Conservation (phyloP, 2,797 vertebrate species). For the Siniperca scherzeri region DNA sequence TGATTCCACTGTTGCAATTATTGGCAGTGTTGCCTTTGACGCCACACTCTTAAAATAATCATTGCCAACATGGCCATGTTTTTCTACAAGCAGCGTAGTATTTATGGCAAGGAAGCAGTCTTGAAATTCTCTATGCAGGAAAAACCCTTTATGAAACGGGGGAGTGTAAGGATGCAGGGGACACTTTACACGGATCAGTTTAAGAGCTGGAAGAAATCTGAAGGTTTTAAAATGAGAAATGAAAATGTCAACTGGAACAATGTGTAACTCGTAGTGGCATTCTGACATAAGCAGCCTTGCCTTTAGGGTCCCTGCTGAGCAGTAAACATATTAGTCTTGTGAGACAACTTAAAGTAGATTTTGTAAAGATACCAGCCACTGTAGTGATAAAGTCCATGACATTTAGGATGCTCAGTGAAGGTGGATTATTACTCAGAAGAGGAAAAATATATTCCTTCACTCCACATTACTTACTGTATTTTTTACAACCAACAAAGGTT, state of each 20-base stretch:
- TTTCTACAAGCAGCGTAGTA: slow-evolving; percentile 3
- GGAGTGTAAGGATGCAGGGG: slow-evolving; percentile 15
- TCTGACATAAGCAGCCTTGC: slow-evolving; percentile 52
- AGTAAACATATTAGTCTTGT: slow-evolving; percentile 70
- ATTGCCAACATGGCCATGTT: slow-evolving; percentile 11
- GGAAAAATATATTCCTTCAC: slow-evolving; percentile 10
- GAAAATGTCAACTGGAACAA: slow-evolving; percentile 40
- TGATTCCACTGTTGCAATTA: slow-evolving; percentile 12
- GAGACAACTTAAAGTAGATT: slow-evolving; percentile 62
- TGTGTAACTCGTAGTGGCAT: slow-evolving; percentile 40
- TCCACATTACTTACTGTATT: neutral
- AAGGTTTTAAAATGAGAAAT: slow-evolving; percentile 36
- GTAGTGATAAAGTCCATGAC: slow-evolving; percentile 37
- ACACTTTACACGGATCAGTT: slow-evolving; percentile 22
- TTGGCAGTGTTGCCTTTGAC: slow-evolving; percentile 27
- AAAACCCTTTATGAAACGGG: neutral
- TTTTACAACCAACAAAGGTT: neutral
- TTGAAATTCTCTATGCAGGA: slow-evolving; percentile 4
- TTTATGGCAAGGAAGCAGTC: neutral
- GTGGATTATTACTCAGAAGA: slow-evolving; percentile 31
- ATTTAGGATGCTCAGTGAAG: slow-evolving; percentile 51
- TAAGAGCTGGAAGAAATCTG: slow-evolving; percentile 7
- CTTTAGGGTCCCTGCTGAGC: slow-evolving; percentile 49
- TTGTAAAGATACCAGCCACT: slow-evolving; percentile 42
- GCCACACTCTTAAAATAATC: slow-evolving; percentile 19